Base-by-base conservation (phyloP, 1,140 invertebrate species). In the Drosophila arizonae region DNA sequence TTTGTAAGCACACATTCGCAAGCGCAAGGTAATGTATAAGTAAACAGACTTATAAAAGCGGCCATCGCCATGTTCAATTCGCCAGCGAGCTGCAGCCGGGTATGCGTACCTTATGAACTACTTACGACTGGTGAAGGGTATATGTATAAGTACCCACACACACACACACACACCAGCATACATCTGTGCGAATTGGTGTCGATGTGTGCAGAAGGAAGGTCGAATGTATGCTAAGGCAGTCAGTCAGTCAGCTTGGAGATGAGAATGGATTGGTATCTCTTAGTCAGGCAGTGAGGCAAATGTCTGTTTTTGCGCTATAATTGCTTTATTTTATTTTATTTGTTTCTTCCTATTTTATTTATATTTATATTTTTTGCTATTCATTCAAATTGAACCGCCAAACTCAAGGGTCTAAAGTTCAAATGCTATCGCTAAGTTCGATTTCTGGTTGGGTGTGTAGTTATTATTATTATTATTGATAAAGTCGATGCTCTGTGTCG, bases 361-460 rank as follows among this genome's bases (percentile, higher is more conserved):
- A 17, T 17, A 17, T 17, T 0, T 17, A 17, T 17, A 24, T 6
- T 30, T 30, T 64, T 56, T 52, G 54, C 21, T 17, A 55, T 67
- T 52, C 46, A 67, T 52, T 63, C 39, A 9, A 15, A 17, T 24
- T 21, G 10, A 6, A 28, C 13, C 46, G 43, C 36, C 11, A 11
- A 56, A 26, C 36, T 28, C 28, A 33, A 9, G 45, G 8, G 15
- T 36, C 11, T 39, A 61, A 61, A 66, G 68, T 71, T 72, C 62
- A 72, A 72, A 57, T 39, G 68, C 55, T 76, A 76, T 76, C 73
- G 46, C 52, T n/a, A 33, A 6, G 50, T 13, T 50, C 54, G 43
- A 55, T 63, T 56, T 54, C 8, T 51, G 17, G 45, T 10, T 41
- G 43, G 21, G 15, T 69, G 15, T 69, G 24, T 26, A 61, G 46